Evolutionary conservation across 2,888 invertebrate species (phyloP), one percentile per base, ranked within the genome.

Genomic region (Trichacis sp.): DNA sequence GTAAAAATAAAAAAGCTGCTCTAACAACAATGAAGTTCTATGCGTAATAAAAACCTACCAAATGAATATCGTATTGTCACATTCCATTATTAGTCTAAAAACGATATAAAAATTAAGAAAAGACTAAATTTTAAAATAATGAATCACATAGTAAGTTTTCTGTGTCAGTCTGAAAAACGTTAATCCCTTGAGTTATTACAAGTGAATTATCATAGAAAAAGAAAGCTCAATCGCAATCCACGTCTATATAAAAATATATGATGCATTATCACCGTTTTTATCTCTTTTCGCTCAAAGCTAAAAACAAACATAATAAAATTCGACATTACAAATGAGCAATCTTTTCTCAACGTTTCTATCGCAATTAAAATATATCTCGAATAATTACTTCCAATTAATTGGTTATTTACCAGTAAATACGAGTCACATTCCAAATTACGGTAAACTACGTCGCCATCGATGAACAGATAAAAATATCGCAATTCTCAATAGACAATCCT

Each of bases 201-300:
- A 47, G 20, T 48, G 29, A 46, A 50, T 19, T 30, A 14, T 38
- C 38, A 12, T 19, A 38, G 20, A 43, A 54, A 56, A 62, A 56
- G 51, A 62, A 62, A 55, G 55, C 51, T 55, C 61, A 55, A 52
- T 51, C 51, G 51, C 51, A 24, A 62, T 55, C 24, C 46, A 38
- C 51, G 40, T 56, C 36, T 61, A 45, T 62, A 62, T 51, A 62
- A 51, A 63, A 53, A 63, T 63, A 62, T 61, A 48, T 53, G 55
- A 63, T 57, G 57, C 52, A 51, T 49, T 61, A 62, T 62, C 47
- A 51, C 51, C 55, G 11, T 15, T 19, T 40, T 51, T 54, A 30
- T 50, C 15, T 51, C 14, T 36, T 53, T 49, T 17, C 14, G 20
- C 12, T 36, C 24, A 8, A 33, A 30, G 15, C 17, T 11, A 15